Conservation (phyloP, 2,888 invertebrate species). For the Campoplex capitator region DNA sequence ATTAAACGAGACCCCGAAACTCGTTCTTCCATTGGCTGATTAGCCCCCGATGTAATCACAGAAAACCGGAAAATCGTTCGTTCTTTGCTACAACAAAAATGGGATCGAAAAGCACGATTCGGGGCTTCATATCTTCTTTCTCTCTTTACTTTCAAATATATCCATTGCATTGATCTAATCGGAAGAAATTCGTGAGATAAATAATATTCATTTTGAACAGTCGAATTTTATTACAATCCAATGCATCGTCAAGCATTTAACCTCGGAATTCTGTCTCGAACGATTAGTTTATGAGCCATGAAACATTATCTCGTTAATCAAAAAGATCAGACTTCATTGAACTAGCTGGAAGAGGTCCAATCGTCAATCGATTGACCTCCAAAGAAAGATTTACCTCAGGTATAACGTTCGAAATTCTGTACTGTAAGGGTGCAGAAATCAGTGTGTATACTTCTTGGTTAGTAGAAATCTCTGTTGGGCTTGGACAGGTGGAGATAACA, state of each 20-base stretch:
- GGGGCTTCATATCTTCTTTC: neutral
- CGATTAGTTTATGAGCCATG: neutral
- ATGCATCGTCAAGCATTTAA: neutral
- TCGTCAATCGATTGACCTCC: neutral
- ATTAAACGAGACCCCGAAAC: conserved; percentile 58
- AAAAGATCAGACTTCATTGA: neutral
- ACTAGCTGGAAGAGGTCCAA: neutral
- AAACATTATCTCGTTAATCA: neutral
- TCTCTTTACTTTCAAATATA: neutral
- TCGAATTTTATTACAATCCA: too few species aligned
- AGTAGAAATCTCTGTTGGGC: conserved; percentile 27
- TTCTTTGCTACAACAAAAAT: conserved; percentile 12
- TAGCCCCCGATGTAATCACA: conserved; percentile 73
- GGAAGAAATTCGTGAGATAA: neutral
- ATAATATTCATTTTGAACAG: neutral
- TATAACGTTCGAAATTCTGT: neutral
- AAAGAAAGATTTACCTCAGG: neutral
- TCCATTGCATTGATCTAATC: neutral
- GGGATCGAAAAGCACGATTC: conserved; percentile 7
- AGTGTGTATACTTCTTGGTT: neutral
- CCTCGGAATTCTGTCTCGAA: neutral
- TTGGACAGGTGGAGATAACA: conserved; percentile 40
- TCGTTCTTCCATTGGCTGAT: conserved; percentile 72
- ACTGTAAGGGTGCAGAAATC: neutral
- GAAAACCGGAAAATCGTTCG: conserved; percentile 67